Conservation (phyloP, 2,797 vertebrate genomes). For the Pseudotriccus pelzelni region DNA sequence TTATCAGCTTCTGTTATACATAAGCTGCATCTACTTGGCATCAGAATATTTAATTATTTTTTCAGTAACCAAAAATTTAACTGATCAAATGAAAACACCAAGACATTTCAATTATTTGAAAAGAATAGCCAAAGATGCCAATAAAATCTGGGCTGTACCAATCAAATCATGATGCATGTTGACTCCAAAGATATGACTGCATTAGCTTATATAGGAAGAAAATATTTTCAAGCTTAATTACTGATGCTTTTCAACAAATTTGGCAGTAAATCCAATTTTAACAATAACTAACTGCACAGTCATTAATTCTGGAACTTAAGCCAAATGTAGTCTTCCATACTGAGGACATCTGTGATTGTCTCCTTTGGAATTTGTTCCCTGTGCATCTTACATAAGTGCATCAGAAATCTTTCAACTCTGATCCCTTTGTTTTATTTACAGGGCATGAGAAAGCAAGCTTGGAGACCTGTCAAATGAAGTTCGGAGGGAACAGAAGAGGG, state of each 20-base stretch:
- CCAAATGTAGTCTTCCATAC: conserved; percentile 56
- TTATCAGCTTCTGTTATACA: background rate
- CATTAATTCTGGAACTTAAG: conserved; percentile 51
- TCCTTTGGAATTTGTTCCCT: conserved; percentile 44
- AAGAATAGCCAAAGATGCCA: background rate
- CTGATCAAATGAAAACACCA: conserved; percentile 20
- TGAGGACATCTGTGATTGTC: conserved; percentile 54
- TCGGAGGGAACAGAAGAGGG: background rate
- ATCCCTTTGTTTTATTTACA: conserved; percentile 54
- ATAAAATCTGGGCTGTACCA: background rate
- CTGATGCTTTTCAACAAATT: conserved; percentile 36
- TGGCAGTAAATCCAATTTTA: conserved; percentile 34
- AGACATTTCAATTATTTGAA: background rate
- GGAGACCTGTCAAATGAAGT: conserved; percentile 14
- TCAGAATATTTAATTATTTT: background rate
- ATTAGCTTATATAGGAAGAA: background rate
- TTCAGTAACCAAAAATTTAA: conserved; percentile 18
- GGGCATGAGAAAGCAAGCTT: conserved; percentile 24
- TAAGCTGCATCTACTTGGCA: background rate
- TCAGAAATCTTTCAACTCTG: conserved; percentile 27
- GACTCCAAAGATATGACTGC: background rate
- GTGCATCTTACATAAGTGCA: conserved; percentile 14
- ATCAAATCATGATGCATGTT: background rate
- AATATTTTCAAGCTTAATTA: conserved; percentile 52
- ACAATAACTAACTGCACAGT: conserved; percentile 57